Evolutionary conservation across 2,888 invertebrate species (phyloP), one percentile per base, ranked within the genome.

Genomic region (Chaitophorus viminalis): DNA sequence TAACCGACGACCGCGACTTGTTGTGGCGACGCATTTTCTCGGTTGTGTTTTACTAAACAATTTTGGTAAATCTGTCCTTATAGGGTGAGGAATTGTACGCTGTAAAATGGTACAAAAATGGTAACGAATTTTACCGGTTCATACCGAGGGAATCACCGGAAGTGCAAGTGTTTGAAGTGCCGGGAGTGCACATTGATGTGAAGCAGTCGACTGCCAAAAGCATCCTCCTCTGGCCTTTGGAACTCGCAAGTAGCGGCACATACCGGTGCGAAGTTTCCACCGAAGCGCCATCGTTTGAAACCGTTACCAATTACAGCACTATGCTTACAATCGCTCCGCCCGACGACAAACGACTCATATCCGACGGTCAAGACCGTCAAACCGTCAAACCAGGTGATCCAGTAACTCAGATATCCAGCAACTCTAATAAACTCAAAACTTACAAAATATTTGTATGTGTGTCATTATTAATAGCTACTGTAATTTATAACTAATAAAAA

Each of bases 71-170:
- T n/a, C n/a, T n/a, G n/a, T n/a, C n/a, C 92, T 93, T 97, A 91
- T 96, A 96, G 90, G 94, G 94, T 6, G 96, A 97, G 91, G 94
- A 94, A 82, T 93, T 97, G 79, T 97, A 97, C 92, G 96, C 96
- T 60, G 96, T 97, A 90, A 97, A 97, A 92, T 97, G 97, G 97
- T 97, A 97, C 93, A 97, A 96, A 91, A 96, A 96, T 91, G 96
- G 96, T 90, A 94, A 95, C 91, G 97, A 97, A 92, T 96, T 97
- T 93, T 97, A 96, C 93, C 93, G 97, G 89, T 96, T 95, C 92
- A 95, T 96, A 90, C 97, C 97, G 33, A 93, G 95, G 85, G 96
- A 97, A 91, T 93, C 93, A 91, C 96, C 97, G 89, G 95, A 96
- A 2, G 94, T 95, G 72, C 95, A 96, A 92, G 94, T 95, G 90